Percentiles rank a stretch among this genome's conserved stretches.
phyloP scores from a whole-genome alignment of 30 jellyfish, hydroid and myxozoan species.

The Phacellophora camtschatica region DNA sequence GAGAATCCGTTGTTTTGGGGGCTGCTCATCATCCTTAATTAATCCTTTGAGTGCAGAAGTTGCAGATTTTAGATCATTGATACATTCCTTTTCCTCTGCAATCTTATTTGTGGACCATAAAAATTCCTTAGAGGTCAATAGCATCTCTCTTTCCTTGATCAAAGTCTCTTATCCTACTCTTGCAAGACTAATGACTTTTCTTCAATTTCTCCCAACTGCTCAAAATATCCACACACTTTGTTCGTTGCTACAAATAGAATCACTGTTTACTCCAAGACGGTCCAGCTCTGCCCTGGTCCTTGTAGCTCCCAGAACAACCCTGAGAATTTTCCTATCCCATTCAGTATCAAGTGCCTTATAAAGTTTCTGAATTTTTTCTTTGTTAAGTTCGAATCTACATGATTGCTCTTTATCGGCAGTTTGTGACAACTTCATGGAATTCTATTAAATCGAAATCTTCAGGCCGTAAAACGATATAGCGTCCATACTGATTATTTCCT shows the following conservation, averaged over 20 bases:
- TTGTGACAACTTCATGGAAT: constrained; percentile 10
- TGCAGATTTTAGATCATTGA: not conserved
- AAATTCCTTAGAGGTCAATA: not conserved
- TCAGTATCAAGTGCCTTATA: constrained; percentile 26
- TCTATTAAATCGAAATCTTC: constrained; percentile 5
- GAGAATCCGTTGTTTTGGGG: not conserved
- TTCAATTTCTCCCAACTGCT: not conserved
- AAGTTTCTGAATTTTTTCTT: not conserved
- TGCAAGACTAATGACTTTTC: not conserved
- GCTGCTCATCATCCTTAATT: not conserved
- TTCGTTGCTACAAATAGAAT: not conserved
- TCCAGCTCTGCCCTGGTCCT: not conserved
- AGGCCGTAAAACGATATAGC: constrained; percentile 17
- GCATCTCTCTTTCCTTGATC: not conserved
- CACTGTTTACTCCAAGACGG: not conserved
- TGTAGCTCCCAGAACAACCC: not conserved
- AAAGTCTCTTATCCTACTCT: not conserved
- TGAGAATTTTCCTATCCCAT: not conserved
- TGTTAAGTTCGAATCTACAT: not conserved
- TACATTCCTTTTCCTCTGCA: not conserved
- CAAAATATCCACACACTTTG: not conserved
- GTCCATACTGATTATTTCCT: not conserved
- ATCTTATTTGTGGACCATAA: not conserved
- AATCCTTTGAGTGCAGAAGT: not conserved
- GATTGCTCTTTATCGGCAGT: not conserved